These are phyloP conservation scores for Chelonus formosanus DNA, from an alignment of 2,888 invertebrate species.

Conservation along the genomic window DNA sequence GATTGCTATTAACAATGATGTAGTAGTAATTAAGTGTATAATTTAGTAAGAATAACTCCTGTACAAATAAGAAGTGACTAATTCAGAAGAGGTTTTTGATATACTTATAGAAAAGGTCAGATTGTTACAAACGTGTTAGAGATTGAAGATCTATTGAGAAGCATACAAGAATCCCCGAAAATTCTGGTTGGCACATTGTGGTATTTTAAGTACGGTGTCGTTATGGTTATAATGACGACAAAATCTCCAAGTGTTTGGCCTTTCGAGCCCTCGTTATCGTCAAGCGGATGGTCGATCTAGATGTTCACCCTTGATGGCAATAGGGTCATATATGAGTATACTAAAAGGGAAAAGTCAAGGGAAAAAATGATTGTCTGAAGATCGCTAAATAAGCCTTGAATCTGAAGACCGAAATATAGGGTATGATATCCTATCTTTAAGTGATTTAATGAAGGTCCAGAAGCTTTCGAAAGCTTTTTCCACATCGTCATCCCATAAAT, in stretches of 20 bases:
- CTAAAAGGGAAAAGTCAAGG: slow-evolving; percentile 3
- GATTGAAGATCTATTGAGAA: neutral
- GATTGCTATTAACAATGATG: no score
- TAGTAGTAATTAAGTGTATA: no score
- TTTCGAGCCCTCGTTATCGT: slow-evolving; percentile 14
- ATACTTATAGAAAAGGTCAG: no score
- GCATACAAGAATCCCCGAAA: neutral
- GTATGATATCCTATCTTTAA: neutral
- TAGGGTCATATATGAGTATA: slow-evolving; percentile 2
- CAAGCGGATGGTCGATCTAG: slow-evolving; percentile 6
- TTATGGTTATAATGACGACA: slow-evolving; percentile 11
- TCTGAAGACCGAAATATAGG: neutral
- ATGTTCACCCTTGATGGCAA: slow-evolving; percentile 10
- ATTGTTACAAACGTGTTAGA: no score
- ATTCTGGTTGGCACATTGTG: slow-evolving; percentile 7
- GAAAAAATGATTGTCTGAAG: neutral
- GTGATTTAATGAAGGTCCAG: slow-evolving; percentile 2
- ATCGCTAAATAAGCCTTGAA: slow-evolving; percentile 4
- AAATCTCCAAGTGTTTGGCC: slow-evolving; percentile 8
- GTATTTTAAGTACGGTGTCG: neutral
- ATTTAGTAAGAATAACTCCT: no score
- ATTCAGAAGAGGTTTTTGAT: no score
- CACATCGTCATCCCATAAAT: no score
- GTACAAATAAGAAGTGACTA: no score
- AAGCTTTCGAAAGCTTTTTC: no score